A percentile compares a stretch with the other conserved stretches of the same genome.
Conservation (phyloP, 2,797 vertebrate species). For the Trachops cirrhosus region DNA sequence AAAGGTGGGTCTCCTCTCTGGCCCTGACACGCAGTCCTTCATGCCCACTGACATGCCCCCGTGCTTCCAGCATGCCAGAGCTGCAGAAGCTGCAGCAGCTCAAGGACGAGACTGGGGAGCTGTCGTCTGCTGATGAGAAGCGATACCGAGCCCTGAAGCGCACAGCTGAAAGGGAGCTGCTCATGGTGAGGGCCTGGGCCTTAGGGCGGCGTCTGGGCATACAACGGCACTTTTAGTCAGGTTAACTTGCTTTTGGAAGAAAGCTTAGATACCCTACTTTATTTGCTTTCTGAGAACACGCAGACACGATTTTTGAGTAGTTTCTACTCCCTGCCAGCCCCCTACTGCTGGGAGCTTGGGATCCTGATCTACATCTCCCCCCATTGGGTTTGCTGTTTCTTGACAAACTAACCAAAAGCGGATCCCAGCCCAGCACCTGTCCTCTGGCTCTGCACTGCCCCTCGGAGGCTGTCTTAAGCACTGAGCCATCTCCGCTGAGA, state of each 20-base stretch:
- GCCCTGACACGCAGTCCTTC: not conserved
- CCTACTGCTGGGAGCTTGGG: not conserved
- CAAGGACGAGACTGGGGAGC: conserved; percentile 98
- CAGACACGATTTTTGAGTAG: not conserved
- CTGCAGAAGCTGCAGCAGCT: conserved; percentile 99
- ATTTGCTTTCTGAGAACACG: not conserved
- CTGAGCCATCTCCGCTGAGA: not conserved
- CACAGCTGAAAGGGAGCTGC: conserved; percentile 95
- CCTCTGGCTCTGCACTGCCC: not conserved
- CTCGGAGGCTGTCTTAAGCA: not conserved
- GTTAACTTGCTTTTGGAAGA: not conserved
- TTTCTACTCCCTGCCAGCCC: not conserved
- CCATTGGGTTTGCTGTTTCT: not conserved
- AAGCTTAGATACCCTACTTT: not conserved
- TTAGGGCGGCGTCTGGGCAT: not conserved
- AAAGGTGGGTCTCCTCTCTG: not conserved
- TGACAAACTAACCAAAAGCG: not conserved
- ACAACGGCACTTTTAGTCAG: accelerated
- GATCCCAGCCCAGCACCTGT: not conserved
- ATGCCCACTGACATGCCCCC: not conserved
- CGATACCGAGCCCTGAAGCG: conserved; percentile 97
- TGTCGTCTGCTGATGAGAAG: conserved; percentile 98
- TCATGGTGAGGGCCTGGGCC: conserved; percentile 88
- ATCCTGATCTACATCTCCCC: not conserved
- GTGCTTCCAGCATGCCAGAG: conserved; percentile 92